Evolutionary conservation across 2,888 invertebrate genomes (phyloP), one percentile per base, ranked within the genome.

Genomic region (Phanerotoma sp.): DNA sequence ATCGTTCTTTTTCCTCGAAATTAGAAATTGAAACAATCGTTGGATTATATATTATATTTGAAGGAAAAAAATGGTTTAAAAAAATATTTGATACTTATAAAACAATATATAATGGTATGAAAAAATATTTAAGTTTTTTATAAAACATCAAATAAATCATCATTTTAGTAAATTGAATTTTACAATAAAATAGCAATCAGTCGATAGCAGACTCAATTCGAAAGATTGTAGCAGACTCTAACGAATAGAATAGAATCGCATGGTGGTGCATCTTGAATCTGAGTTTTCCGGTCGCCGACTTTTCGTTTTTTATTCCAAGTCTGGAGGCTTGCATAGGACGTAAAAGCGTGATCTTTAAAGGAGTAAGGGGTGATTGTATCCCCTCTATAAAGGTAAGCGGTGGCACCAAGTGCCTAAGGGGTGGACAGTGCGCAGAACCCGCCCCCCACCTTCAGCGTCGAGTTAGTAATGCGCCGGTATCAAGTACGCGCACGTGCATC

Each of bases 381-480:
- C 49, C 49, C 49, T 16, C 30, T n/a, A 22, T 52, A 35, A 35
- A 51, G 55, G 56, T 20, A 25, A 25, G 25, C n/a, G n/a, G n/a
- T 25, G 25, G 25, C 7, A 25, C 25, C 25, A 25, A 25, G 25
- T 7, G 18, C 28, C 60, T 62, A 64, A 71, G 74, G 74, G 75
- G 74, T 74, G 74, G 75, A 74, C 73, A 73, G 72, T 71, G 75
- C 71, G 72, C 73, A 75, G 73, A 66, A 71, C 73, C 77, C 76
- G 75, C 76, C 76, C 74, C 58, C 75, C 75, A 74, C 74, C 67
- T 73, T 70, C 68, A 62, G 67, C 65, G 68, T 65, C 75, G 68
- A 69, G 41, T 56, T 57, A 51, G 51, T 54, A 54, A 45, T 50
- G 52, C 59, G 59, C 54, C 50, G 50, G 58, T 55, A 42, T 40